phyloP scores from a whole-genome alignment of 2,888 invertebrate genomes.

The Clistopyga incitator region DNA sequence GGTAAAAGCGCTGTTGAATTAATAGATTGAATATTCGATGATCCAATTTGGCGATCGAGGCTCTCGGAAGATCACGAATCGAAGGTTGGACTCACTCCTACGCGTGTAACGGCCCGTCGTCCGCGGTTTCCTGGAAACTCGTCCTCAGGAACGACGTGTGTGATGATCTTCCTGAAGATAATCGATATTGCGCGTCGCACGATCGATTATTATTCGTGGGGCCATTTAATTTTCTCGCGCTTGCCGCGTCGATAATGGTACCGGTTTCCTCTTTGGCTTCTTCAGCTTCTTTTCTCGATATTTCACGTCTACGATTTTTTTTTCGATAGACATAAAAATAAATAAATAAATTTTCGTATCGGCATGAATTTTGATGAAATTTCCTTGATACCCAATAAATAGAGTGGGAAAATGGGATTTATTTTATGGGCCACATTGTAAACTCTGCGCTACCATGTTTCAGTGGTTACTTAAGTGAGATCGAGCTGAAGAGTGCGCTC shows the following conservation, averaged over 20 bases:
- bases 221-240: constrained; percentile 48
- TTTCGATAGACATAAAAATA: not conserved
- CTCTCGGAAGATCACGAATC: not conserved
- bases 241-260: constrained; percentile 29
- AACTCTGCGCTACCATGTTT: constrained; percentile 44
- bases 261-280: not conserved
- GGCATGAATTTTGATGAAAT: no score
- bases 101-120: constrained; percentile 39
- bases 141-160: constrained; percentile 33
- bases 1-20: not conserved
- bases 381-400: no score
- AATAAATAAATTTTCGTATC: not conserved
- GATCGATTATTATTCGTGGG: constrained; percentile 52
- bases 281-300: constrained; percentile 31
- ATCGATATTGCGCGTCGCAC: constrained; percentile 49
- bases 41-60: constrained; percentile 40
- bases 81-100: constrained; percentile 28
- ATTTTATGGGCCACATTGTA: constrained; percentile 8
- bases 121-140: constrained; percentile 39
- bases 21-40: constrained; percentile 40
- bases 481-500: constrained; percentile 37
- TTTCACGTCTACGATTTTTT: constrained; percentile 21
- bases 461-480: constrained; percentile 29
- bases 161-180: constrained; percentile 31
- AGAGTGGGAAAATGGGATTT: constrained; percentile 25